Evolutionary conservation across 2,797 vertebrate species (phyloP), one percentile per base, ranked within the genome.

Genomic region (Peromyscus attwateri): DNA sequence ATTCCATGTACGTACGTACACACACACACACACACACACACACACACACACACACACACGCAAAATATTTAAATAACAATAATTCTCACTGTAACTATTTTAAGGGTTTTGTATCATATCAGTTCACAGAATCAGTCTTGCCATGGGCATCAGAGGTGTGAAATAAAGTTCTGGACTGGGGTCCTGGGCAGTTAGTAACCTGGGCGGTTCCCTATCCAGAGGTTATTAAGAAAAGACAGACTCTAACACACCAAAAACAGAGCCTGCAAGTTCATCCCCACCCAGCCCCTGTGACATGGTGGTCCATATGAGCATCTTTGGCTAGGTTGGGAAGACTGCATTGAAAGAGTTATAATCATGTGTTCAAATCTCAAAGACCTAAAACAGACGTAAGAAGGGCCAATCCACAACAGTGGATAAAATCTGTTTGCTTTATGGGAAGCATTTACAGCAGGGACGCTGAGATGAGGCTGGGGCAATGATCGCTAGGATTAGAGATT

Each of bases 121-220:
- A 91, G 90, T 71, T 93, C 31, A 71, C 16, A 96, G 85, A 94
- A 91, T 62, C 29, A 91, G 79, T 17, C 57, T 40, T 87, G 68
- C 77, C 23, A 57, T 66, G 60, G 37, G 57, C 31, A 76, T 52
- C n/a, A 43, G 49, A 71, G 46, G 31, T 81, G n/a, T 64, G 34
- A 85, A 64, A n/a, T 23, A 64, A 79, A 62, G 11, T 68, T 40
- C 57, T 80, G 17, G 46, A 52, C 34, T 87, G 11, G 49, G 40
- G 52, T 60, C 7, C 29, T 64, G 66, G 60, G 21, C 2, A 62
- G 10, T n/a, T 79, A 21, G 16, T 37, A 43, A 84, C 2, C n/a
- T 71, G 73, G 31, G 23, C 0, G 40, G 6, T 6, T 77, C 34
- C 31, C 55, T 12, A 43, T 71, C 43, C 34, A 49, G 55, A 83